Evolutionary conservation across 2,113 vertebrate species (phyloP), one percentile per base, ranked within the genome.

Genomic region (Oceanodroma tethys): DNA sequence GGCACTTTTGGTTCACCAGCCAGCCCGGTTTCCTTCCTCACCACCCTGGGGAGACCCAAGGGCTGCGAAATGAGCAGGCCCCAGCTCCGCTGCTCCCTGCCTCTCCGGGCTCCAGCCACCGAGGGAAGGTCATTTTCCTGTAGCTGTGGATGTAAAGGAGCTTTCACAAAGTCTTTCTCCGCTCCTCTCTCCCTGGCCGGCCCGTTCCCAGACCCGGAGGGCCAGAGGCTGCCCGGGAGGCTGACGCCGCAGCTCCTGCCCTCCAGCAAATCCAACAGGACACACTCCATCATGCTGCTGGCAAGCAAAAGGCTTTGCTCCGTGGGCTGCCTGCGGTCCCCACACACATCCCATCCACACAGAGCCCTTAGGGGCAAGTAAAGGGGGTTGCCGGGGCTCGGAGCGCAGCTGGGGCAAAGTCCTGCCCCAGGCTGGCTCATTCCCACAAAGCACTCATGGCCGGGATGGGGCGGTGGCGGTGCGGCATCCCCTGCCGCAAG

Each of bases 311-410:
- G 40, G n/a, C 71, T 82, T 30, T 27, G 42, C 29, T 56, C 32
- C 1, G 0, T 0, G 11, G 58, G 58, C 59, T 52, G 47, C 58
- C 68, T 8, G 1, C 0, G 1, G 26, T 27, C 43, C 63, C 75
- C 38, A 15, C 1, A 1, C 30, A 23, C 1, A 6, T 26, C 52
- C 56, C 11, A 0, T 10, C 45, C 52, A 3, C 56, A 10, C 36
- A n/a, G 52, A 62, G 29, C 29, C 20, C 42, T 15, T 7, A 4
- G 4, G 4, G 48, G 62, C 23, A 7, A 47, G 26, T 15, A 29
- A 26, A 0, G 0, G 34, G 50, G 36, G 42, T 72, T 52, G 66
- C 19, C 0, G 1, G 5, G 47, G 30, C 71, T 72, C 0, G 2
- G 4, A 47, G 34, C 66, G 67, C 52, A 27, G 50, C 25, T 52